Percentiles rank a stretch among this genome's conserved stretches.
Evolutionary conservation across 2,888 invertebrate genomes (phyloP).

Genomic region (Drosophila siamana): DNA sequence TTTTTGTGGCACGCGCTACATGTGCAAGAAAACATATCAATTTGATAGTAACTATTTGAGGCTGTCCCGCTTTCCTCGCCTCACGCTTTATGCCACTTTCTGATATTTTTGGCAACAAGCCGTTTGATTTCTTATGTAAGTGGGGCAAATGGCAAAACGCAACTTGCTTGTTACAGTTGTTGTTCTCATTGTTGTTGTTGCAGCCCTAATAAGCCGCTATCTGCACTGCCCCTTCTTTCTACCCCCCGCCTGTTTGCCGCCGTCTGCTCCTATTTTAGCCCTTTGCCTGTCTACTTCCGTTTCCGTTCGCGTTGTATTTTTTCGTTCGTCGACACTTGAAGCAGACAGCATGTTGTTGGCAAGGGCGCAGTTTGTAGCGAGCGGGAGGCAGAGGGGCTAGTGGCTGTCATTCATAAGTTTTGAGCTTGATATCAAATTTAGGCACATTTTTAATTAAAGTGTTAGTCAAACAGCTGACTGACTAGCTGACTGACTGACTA

Average conservation of each 20-base stretch:
- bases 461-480: slow-evolving; percentile 44
- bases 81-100: slow-evolving; percentile 13
- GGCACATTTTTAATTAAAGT: slow-evolving; percentile 73
- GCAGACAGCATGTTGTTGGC: slow-evolving; percentile 36
- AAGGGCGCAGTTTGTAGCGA: slow-evolving; percentile 21
- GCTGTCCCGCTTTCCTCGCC: background rate
- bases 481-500: slow-evolving; percentile 18
- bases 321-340: slow-evolving; percentile 54
- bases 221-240: slow-evolving; percentile 2
- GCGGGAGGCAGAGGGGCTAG: background rate
- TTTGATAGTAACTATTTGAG: slow-evolving; percentile 62
- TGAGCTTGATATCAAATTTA: slow-evolving; percentile 41
- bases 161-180: slow-evolving; percentile 26
- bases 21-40: slow-evolving; percentile 65
- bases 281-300: slow-evolving; percentile 61
- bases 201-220: slow-evolving; percentile 60
- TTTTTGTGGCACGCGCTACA: slow-evolving; percentile 47
- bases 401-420: slow-evolving; percentile 63
- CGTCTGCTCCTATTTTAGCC: slow-evolving; percentile 21
- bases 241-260: slow-evolving; percentile 14
- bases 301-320: slow-evolving; percentile 50
- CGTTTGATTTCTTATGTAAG: slow-evolving; percentile 70
- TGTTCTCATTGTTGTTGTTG: slow-evolving; percentile 11
- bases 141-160: slow-evolving; percentile 62
- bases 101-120: slow-evolving; percentile 68